Evolutionary conservation across 2,797 vertebrate genomes (phyloP).

Genomic region (Cheirogaleus major): DNA sequence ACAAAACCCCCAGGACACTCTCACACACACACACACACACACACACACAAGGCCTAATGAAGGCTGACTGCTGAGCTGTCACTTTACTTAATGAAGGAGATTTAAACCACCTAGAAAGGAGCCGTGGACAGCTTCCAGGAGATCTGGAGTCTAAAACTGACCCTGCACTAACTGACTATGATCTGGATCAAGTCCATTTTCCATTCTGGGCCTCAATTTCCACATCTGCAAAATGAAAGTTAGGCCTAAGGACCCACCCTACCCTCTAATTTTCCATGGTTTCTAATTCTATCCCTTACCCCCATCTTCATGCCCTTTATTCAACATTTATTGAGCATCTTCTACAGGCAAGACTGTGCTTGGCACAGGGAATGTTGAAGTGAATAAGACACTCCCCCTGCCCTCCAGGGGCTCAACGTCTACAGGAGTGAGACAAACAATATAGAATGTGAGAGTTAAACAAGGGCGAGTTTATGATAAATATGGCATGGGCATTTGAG

Average conservation of each 20-base stretch:
- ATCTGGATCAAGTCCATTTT: background rate
- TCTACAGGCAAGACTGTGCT: background rate
- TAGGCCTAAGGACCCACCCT: background rate
- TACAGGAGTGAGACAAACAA: background rate
- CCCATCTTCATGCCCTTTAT: background rate
- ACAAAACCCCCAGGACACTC: background rate
- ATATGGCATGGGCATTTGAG: background rate
- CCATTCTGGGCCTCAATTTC: background rate
- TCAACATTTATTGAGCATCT: background rate
- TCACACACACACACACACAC: background rate
- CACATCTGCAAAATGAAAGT: background rate
- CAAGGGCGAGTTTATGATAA: background rate
- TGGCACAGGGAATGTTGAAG: background rate
- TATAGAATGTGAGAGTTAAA: background rate
- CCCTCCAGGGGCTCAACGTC: background rate
- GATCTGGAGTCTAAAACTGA: background rate
- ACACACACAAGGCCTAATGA: background rate
- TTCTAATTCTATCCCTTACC: background rate
- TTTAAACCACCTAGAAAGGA: background rate
- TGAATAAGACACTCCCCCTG: background rate
- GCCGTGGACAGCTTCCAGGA: background rate
- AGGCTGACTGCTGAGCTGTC: background rate
- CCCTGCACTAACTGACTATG: background rate
- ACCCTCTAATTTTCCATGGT: background rate
- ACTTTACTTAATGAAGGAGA: slow-evolving; percentile 13